Conservation (phyloP, 2,797 vertebrate species). For the Pitangus sulphuratus region DNA sequence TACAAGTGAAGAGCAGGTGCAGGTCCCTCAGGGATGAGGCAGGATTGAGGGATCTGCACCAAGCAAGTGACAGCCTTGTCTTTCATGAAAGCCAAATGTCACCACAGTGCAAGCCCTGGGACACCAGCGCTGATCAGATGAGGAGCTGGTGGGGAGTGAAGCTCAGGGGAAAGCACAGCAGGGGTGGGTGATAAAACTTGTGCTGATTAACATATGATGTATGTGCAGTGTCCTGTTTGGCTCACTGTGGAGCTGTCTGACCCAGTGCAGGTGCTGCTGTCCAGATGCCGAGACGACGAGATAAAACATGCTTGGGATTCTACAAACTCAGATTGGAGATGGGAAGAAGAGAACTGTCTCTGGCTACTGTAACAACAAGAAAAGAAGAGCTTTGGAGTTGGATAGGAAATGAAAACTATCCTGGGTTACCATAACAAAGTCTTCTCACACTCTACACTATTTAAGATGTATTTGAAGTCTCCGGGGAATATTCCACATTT, state of each 20-base stretch:
- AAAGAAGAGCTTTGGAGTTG: fast-evolving
- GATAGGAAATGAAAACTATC: background rate
- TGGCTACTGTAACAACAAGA: background rate
- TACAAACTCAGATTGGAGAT: background rate
- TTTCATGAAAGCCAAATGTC: fast-evolving
- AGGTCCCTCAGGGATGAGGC: background rate
- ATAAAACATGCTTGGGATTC: fast-evolving
- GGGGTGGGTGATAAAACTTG: background rate
- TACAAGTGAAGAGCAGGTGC: background rate
- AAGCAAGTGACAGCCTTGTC: background rate
- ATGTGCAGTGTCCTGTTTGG: background rate
- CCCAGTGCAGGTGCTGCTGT: background rate
- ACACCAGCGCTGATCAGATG: background rate
- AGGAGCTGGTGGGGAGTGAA: fast-evolving
- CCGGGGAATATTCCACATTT: background rate
- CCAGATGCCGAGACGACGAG: background rate
- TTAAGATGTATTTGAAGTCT: background rate
- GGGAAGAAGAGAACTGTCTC: background rate
- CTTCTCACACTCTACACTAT: fast-evolving
- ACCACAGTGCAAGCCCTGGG: fast-evolving
- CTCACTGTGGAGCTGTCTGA: background rate
- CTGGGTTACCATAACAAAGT: background rate
- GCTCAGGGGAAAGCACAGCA: background rate
- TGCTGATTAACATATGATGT: fast-evolving
- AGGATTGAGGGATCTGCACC: background rate